A percentile compares a stretch with the other conserved stretches of the same genome.
Conservation (phyloP, 2,797 vertebrate species). For the Rhabdophis nuchalis region DNA sequence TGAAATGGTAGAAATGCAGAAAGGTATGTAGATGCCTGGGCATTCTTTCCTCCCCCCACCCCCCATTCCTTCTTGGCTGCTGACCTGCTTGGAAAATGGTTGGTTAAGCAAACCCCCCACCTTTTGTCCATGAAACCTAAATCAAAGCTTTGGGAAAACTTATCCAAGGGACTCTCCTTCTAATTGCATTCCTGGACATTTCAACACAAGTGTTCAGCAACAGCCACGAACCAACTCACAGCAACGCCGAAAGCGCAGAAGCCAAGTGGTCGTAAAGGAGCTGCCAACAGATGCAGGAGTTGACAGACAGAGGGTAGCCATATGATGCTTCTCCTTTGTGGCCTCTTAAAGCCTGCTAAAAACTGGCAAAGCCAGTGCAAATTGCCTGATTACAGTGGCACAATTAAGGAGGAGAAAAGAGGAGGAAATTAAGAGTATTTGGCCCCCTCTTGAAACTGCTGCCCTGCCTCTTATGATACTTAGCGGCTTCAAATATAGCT, state of each 20-base stretch:
- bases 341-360: not conserved
- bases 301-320: not conserved
- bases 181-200: not conserved
- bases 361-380: not conserved
- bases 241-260: not conserved
- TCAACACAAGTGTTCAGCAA: not conserved
- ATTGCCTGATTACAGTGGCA: not conserved
- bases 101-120: not conserved
- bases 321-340: not conserved
- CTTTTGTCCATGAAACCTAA: slow-evolving; percentile 7
- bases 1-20: not conserved
- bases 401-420: not conserved
- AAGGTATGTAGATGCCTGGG: not conserved
- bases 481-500: not conserved
- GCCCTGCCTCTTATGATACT: not conserved
- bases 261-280: not conserved
- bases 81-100: not conserved
- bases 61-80: not conserved
- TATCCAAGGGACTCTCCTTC: not conserved
- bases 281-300: not conserved
- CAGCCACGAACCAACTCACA: not conserved
- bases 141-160: not conserved
- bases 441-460: too few species aligned
- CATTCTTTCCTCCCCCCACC: not conserved
- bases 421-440: not conserved